phyloP scores from a whole-genome alignment of 2,113 vertebrate genomes.

The Phoenicopterus ruber region DNA sequence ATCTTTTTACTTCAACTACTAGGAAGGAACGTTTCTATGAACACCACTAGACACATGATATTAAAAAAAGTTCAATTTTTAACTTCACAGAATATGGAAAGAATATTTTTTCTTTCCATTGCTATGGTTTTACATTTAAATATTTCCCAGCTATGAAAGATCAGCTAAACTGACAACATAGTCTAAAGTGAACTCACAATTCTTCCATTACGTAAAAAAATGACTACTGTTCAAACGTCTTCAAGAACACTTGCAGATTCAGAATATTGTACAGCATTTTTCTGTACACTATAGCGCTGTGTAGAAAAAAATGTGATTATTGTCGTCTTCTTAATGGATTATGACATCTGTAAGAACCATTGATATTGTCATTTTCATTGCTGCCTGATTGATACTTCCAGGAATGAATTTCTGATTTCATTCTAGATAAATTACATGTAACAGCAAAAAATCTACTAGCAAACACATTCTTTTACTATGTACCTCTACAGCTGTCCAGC shows the following conservation, averaged over 20 bases:
- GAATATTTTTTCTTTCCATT: not conserved
- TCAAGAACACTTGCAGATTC: not conserved
- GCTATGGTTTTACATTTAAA: not conserved
- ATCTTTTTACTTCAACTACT: not conserved
- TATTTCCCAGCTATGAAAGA: not conserved
- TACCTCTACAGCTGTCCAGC: constrained; percentile 89
- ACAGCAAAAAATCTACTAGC: not conserved
- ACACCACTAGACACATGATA: not conserved
- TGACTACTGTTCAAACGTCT: not conserved
- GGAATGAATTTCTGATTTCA: not conserved
- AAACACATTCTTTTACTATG: not conserved
- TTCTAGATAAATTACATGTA: not conserved
- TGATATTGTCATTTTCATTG: not conserved
- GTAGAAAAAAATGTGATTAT: not conserved
- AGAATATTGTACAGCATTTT: not conserved
- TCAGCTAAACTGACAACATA: not conserved
- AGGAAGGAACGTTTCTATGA: not conserved
- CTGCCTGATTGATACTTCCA: not conserved
- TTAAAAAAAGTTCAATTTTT: not conserved
- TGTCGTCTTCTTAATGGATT: not conserved
- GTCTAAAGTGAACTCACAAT: not conserved
- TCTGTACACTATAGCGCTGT: not conserved
- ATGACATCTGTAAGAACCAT: not conserved
- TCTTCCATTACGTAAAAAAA: not conserved
- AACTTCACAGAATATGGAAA: not conserved